Percentiles rank a stretch among this genome's conserved stretches.
phyloP scores from a whole-genome alignment of 53 echinoderm and acorn worm species.

The Temnopleurus reevesii region DNA sequence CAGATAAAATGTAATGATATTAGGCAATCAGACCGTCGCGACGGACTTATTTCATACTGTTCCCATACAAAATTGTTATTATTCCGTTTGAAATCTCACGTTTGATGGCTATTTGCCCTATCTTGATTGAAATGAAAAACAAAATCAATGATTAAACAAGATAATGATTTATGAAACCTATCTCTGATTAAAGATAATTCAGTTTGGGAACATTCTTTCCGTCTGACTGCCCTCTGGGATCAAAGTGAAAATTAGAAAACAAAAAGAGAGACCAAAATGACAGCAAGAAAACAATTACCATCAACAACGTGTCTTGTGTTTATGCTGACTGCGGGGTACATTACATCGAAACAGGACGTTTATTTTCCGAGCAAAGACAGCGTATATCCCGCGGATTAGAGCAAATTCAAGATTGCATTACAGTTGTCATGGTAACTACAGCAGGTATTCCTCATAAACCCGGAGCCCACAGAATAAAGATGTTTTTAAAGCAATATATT shows the following conservation, averaged over 20 bases:
- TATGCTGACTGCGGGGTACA: background rate
- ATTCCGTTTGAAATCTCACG: too few species aligned
- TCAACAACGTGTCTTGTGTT: background rate
- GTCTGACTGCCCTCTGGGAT: too few species aligned
- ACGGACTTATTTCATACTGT: too few species aligned
- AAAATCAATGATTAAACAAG: too few species aligned
- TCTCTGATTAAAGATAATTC: too few species aligned
- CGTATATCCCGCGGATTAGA: conserved; percentile 22
- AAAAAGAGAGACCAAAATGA: background rate
- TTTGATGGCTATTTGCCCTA: too few species aligned
- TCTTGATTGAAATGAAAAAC: too few species aligned
- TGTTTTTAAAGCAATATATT: background rate
- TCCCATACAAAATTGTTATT: too few species aligned
- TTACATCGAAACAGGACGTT: conserved; percentile 22
- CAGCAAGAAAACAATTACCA: conserved; percentile 34
- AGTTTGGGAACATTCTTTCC: too few species aligned
- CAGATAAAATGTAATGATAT: too few species aligned
- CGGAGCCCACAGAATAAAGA: conserved; percentile 8
- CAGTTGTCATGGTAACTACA: conserved; percentile 3
- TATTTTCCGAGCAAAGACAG: background rate
- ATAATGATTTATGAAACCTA: too few species aligned
- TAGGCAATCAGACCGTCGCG: too few species aligned
- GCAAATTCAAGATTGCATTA: conserved; percentile 43
- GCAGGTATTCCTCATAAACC: background rate
- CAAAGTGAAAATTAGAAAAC: background rate